A percentile compares a stretch with the other conserved stretches of the same genome.
Evolutionary conservation across 2,888 invertebrate species (phyloP).

Genomic region (Temnothorax rugatulus): DNA sequence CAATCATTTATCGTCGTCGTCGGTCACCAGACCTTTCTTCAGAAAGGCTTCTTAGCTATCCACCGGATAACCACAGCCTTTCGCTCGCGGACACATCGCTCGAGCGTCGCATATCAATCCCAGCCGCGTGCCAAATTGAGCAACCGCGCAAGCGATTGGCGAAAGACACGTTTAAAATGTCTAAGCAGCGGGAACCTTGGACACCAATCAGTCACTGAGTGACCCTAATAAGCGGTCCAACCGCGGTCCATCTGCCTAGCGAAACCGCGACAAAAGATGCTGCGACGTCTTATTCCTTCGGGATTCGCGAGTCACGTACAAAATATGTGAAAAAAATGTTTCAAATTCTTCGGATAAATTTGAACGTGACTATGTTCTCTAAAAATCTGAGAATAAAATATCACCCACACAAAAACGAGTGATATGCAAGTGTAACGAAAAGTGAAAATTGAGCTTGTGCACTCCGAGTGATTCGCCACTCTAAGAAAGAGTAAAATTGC

Average conservation of each 20-base stretch:
- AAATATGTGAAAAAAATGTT: slow-evolving; percentile 5
- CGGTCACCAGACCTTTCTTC: neutral
- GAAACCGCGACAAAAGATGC: slow-evolving; percentile 45
- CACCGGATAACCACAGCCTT: slow-evolving; percentile 13
- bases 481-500: no score
- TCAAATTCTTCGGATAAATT: neutral
- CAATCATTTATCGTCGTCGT: neutral
- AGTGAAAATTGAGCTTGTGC: no score
- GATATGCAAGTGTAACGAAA: no score
- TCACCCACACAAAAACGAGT: no score
- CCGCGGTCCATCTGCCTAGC: slow-evolving; percentile 60
- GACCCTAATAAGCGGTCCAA: slow-evolving; percentile 80
- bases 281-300: slow-evolving; percentile 7
- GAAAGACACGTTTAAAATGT: slow-evolving; percentile 75
- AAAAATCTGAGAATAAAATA: no score
- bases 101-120: slow-evolving; percentile 27
- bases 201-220: slow-evolving; percentile 81
- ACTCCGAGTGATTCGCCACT: no score
- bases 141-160: slow-evolving; percentile 68
- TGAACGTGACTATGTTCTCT: neutral
- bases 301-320: neutral
- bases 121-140: slow-evolving; percentile 59
- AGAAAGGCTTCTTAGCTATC: neutral
- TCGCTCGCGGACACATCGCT: neutral
- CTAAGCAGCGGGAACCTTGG: slow-evolving; percentile 82